These are phyloP conservation scores for Philhelius pedissequus DNA, from an alignment of 2,888 invertebrate species.

Conservation along the genomic window DNA sequence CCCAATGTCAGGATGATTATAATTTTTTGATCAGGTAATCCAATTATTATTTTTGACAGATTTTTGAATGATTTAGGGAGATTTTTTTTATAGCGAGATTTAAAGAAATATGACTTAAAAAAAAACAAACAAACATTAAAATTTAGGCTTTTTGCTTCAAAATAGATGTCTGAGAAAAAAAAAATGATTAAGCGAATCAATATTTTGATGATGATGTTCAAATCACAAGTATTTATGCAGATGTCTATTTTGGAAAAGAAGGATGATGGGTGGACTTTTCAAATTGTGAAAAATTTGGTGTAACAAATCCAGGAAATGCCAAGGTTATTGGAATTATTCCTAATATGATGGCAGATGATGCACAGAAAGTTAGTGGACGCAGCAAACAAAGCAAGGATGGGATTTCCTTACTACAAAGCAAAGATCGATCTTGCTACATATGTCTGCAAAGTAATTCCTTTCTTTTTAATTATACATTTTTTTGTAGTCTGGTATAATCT, in stretches of 20 bases:
- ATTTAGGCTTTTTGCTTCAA: no score
- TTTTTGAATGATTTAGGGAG: slow-evolving; percentile 19
- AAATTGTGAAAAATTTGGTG: slow-evolving; percentile 83
- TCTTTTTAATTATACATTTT: not conserved
- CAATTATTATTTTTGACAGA: slow-evolving; percentile 57
- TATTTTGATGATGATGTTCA: no score
- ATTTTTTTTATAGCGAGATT: not conserved
- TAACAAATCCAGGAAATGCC: slow-evolving; percentile 90
- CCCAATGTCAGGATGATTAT: slow-evolving; percentile 33
- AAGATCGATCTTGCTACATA: slow-evolving; percentile 81
- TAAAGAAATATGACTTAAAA: not conserved
- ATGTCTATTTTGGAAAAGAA: no score
- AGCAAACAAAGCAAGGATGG: slow-evolving; percentile 87
- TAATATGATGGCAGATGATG: slow-evolving; percentile 89
- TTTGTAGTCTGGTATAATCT: slow-evolving; percentile 88
- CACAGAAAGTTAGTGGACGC: slow-evolving; percentile 86
- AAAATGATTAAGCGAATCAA: no score
- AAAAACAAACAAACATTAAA: not conserved
- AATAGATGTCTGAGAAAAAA: no score
- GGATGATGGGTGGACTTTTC: slow-evolving; percentile 90
- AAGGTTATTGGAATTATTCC: slow-evolving; percentile 87
- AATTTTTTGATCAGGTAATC: slow-evolving; percentile 42
- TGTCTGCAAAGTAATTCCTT: slow-evolving; percentile 14
- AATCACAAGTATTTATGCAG: no score
- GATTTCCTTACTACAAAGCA: slow-evolving; percentile 89